Conservation (phyloP, 2,113 vertebrate genomes). For the Embiotoca jacksoni region DNA sequence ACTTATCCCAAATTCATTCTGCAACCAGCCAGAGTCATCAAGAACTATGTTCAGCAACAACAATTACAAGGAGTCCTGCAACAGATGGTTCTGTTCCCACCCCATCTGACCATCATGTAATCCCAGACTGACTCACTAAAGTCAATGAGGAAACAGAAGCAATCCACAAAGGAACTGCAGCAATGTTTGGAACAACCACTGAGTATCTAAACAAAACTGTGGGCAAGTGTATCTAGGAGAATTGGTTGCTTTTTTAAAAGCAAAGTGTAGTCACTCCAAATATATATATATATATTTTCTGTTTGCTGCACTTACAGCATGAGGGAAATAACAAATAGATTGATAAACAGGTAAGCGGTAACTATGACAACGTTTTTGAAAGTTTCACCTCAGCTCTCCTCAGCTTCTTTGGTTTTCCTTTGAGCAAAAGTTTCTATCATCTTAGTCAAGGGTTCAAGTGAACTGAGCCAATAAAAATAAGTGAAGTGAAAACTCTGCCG, state of each 20-base stretch:
- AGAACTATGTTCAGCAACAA: neutral
- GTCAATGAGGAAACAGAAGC: neutral
- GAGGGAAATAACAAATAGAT: neutral
- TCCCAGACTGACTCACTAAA: neutral
- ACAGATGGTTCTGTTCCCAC: neutral
- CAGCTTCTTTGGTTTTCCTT: too few species aligned
- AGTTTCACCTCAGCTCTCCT: neutral
- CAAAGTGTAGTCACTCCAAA: neutral
- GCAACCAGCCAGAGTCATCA: neutral
- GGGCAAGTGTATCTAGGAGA: neutral
- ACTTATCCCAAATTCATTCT: constrained; percentile 6
- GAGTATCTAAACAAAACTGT: neutral
- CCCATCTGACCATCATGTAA: neutral
- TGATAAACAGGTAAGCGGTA: neutral
- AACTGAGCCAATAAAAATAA: too few species aligned
- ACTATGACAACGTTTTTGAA: neutral
- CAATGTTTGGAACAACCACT: neutral
- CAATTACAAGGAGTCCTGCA: neutral
- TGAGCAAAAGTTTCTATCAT: too few species aligned
- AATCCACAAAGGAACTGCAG: neutral
- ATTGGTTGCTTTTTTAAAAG: neutral
- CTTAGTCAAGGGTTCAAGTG: too few species aligned
- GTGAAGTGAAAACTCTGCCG: too few species aligned
- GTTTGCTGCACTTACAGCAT: neutral
- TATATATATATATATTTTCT: neutral